These are phyloP conservation scores for Philaethria dido DNA, from an alignment of 2,888 invertebrate genomes.

Conservation along the genomic window DNA sequence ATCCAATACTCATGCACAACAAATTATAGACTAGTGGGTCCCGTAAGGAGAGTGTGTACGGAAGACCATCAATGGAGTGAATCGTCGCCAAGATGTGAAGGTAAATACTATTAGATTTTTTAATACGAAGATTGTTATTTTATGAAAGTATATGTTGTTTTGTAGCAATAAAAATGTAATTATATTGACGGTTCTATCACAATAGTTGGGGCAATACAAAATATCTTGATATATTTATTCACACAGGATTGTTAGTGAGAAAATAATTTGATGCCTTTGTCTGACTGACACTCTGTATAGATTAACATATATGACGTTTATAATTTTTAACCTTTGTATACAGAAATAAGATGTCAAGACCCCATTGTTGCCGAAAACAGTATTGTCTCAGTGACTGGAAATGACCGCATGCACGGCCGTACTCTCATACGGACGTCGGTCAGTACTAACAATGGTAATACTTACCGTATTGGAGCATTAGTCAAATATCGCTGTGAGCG, in stretches of 20 bases:
- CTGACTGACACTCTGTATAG: too few relatives aligned
- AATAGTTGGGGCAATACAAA: too few relatives aligned
- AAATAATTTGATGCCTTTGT: too few relatives aligned
- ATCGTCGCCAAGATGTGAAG: constrained; percentile 93
- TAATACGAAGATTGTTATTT: not conserved
- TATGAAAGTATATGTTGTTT: not conserved
- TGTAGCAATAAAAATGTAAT: too few relatives aligned
- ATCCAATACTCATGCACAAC: constrained; percentile 91
- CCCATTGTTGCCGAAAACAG: constrained; percentile 93
- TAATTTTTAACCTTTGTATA: not conserved
- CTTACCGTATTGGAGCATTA: constrained; percentile 93
- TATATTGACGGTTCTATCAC: too few relatives aligned
- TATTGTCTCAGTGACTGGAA: constrained; percentile 94
- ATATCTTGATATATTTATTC: too few relatives aligned
- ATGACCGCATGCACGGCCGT: constrained; percentile 94
- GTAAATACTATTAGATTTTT: constrained; percentile 62
- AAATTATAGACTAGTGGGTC: constrained; percentile 91
- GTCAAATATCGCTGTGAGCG: constrained; percentile 95
- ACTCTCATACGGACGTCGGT: constrained; percentile 91
- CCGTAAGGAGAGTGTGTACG: constrained; percentile 87
- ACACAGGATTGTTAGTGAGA: too few relatives aligned
- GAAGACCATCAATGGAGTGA: constrained; percentile 93
- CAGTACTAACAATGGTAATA: constrained; percentile 87
- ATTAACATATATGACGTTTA: not conserved
- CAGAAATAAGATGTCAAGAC: constrained; percentile 94